phyloP scores from a whole-genome alignment of 1,140 invertebrate genomes.

The Neoseiulus cucumeris region DNA sequence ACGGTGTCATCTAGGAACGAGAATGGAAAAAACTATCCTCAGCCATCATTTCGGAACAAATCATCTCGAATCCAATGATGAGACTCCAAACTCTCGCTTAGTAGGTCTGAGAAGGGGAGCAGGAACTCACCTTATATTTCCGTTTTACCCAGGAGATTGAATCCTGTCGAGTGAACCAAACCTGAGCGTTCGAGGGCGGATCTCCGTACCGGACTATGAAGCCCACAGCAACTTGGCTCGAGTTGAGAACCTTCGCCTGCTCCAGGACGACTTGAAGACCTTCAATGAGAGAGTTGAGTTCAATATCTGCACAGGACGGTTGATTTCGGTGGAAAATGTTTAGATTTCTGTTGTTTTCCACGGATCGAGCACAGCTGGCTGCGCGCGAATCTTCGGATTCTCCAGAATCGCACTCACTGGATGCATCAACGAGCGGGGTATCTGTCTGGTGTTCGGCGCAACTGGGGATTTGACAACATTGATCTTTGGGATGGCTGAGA shows the following conservation, averaged over 20 bases:
- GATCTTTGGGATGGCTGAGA: conserved; percentile 36
- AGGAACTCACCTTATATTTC: background rate
- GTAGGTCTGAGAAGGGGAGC: no score
- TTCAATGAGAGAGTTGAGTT: background rate
- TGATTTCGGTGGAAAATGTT: no score
- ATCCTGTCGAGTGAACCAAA: background rate
- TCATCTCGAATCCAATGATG: no score
- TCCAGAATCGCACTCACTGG: background rate
- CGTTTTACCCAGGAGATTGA: background rate
- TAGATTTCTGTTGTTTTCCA: no score
- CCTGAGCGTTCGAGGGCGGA: background rate
- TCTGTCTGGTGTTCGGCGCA: conserved; percentile 27
- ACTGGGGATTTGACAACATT: conserved; percentile 55
- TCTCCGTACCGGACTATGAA: background rate
- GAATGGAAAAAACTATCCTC: background rate
- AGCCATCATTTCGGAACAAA: no score
- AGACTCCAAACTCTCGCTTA: no score
- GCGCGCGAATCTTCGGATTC: no score
- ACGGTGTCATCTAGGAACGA: background rate
- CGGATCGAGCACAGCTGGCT: no score
- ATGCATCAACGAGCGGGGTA: background rate
- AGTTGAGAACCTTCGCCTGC: background rate
- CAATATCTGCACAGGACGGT: background rate
- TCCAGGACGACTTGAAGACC: background rate
- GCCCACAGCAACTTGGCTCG: background rate